Evolutionary conservation across 1,140 invertebrate species (phyloP), one percentile per base, ranked within the genome.

Genomic region (Aphaenogaster rudis): DNA sequence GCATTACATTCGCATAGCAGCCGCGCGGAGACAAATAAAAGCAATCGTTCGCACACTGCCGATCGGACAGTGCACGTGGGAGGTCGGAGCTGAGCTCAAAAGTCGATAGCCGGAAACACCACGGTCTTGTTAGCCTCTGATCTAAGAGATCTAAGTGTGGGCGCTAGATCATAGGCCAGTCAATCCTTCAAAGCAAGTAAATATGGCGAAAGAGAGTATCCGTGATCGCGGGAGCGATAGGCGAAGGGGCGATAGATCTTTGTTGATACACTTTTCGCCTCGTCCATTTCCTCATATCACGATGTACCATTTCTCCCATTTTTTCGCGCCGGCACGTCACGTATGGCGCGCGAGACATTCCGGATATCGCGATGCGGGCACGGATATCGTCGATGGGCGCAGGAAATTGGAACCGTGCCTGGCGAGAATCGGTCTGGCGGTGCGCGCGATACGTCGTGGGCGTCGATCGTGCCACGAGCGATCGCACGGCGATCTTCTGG

Each of bases 151-250:
- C 54, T 7, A 85, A 42, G 72, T 64, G 89, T 90, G 81, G 89
- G 89, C 88, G 89, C 86, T 66, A 69, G 50, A 89, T 90, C 88
- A 88, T 81, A 82, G 84, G 59, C 74, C 28, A 86, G 48, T 64
- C 80, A 77, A 90, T 88, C 69, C 59, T 50, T 90, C 71, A 82
- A 90, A 77, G 50, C 33, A 2, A 81, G 48, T 50, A 52, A 42
- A 52, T 66, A 81, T 69, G 61, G 74, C 5, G 78, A 74, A 33
- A 36, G 67, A 42, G 9, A 39, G 17, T 64, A 79, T 36, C 33
- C 0, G 45, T 54, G 21, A 66, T 74, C 61, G 66, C 61, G 66
- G 42, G 52, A 39, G 67, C 57, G 79, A 69, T 69, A 69, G 11
- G 42, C n/a, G 42, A 69, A 82, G 36, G 21, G 36, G 21, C 84